phyloP scores from a whole-genome alignment of 2,797 vertebrate genomes.

The Pangasius krempfi region DNA sequence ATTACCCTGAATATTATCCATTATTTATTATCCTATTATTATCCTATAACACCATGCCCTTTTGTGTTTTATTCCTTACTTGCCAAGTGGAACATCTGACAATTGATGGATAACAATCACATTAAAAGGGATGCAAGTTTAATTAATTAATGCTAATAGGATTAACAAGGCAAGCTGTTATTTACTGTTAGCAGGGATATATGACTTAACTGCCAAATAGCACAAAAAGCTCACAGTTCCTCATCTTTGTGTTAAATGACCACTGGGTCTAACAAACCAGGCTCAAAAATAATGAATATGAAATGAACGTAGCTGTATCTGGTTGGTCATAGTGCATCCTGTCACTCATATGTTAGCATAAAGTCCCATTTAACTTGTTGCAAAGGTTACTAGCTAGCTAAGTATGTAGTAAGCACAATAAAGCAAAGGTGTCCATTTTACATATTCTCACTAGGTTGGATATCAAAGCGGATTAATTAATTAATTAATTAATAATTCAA shows the following conservation, averaged over 20 bases:
- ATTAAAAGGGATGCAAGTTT: background rate
- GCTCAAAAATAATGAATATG: background rate
- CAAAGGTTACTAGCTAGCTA: background rate
- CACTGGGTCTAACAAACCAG: background rate
- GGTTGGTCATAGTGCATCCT: background rate
- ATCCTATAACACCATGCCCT: background rate
- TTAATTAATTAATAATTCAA: too few species aligned
- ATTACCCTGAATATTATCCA: background rate
- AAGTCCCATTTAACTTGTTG: background rate
- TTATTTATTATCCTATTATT: background rate
- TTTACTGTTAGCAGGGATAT: background rate
- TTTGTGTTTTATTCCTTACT: background rate
- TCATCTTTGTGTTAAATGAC: background rate
- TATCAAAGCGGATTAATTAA: background rate
- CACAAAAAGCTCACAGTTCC: background rate
- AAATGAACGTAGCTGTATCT: background rate
- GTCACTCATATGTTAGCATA: background rate
- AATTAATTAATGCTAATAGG: background rate
- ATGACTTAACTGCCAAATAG: background rate
- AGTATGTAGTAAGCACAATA: background rate
- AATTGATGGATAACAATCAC: background rate
- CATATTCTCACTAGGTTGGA: background rate
- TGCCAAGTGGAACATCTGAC: background rate
- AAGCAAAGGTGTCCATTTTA: background rate
- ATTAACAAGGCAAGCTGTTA: background rate